Evolutionary conservation across 2,113 vertebrate species (phyloP).

Genomic region (Coreoperca whiteheadi): DNA sequence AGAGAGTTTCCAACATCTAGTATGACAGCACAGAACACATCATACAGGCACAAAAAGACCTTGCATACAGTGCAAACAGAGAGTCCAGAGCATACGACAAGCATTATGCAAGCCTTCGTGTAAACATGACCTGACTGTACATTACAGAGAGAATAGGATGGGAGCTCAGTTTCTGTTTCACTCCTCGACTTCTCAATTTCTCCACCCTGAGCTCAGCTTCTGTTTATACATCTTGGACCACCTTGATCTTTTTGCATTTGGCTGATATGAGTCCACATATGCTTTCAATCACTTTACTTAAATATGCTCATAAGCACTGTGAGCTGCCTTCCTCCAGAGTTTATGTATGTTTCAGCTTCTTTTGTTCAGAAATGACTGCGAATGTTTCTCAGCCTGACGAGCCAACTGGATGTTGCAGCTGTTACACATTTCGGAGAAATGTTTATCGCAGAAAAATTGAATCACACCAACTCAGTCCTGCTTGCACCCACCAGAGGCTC

Average conservation of each 20-base stretch:
- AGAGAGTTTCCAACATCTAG: constrained; percentile 8
- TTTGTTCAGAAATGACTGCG: not conserved
- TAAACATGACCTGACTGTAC: constrained; percentile 21
- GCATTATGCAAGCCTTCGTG: constrained; percentile 1
- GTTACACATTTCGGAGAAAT: not conserved
- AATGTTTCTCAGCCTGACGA: not conserved
- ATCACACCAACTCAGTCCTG: not conserved
- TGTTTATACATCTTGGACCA: constrained; percentile 7
- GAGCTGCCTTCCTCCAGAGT: not conserved
- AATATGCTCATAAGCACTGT: not conserved
- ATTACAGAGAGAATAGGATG: not conserved
- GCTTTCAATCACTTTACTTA: constrained; percentile 25
- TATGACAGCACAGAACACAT: constrained; percentile 21
- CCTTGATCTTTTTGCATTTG: constrained; percentile 30
- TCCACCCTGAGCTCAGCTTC: not conserved
- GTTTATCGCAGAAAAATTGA: not conserved
- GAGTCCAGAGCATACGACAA: constrained; percentile 15
- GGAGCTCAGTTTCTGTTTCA: constrained; percentile 6
- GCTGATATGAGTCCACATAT: constrained; percentile 22
- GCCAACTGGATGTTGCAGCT: too few species aligned
- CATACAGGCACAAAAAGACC: not conserved
- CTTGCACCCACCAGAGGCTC: not conserved
- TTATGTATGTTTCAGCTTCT: constrained; percentile 30
- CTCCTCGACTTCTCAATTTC: not conserved
- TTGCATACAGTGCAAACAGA: not conserved